Conservation (phyloP, 2,888 invertebrate genomes). For the Margaritifera margaritifera region DNA sequence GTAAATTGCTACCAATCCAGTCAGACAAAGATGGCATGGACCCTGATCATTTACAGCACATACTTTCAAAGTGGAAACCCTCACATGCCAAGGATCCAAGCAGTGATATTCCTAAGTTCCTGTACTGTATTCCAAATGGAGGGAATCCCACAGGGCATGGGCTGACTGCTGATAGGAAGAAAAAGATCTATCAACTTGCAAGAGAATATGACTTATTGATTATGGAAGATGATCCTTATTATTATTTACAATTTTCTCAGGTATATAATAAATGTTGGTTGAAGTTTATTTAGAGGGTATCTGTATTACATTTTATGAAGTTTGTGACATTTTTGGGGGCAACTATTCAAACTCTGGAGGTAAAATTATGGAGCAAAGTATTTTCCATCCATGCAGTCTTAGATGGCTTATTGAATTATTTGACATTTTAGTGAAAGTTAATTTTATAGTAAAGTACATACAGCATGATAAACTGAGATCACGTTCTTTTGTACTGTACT, state of each 20-base stretch:
- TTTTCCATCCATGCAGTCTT: background rate
- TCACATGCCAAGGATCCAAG: constrained; percentile 74
- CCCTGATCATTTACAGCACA: constrained; percentile 78
- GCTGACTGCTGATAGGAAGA: constrained; percentile 79
- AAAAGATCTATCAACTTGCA: constrained; percentile 83
- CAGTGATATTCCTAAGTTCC: constrained; percentile 80
- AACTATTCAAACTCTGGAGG: background rate
- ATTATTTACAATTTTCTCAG: constrained; percentile 81
- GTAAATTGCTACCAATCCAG: constrained; percentile 80
- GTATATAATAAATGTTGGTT: constrained; percentile 27
- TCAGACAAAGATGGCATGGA: constrained; percentile 82
- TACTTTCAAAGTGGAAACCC: constrained; percentile 74
- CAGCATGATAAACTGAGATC: too few relatives aligned
- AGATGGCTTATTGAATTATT: constrained; percentile 1
- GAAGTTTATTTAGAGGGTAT: too few relatives aligned
- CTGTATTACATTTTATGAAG: background rate
- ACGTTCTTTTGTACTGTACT: too few relatives aligned
- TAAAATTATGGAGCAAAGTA: background rate
- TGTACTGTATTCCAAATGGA: constrained; percentile 85
- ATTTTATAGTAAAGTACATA: too few relatives aligned
- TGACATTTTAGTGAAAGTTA: background rate
- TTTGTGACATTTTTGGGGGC: too few relatives aligned
- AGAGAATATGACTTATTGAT: constrained; percentile 85
- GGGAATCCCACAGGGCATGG: constrained; percentile 85
- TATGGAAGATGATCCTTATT: constrained; percentile 88